These are phyloP conservation scores for Nyctalus aviator DNA, from an alignment of 2,797 vertebrate species.

Conservation along the genomic window DNA sequence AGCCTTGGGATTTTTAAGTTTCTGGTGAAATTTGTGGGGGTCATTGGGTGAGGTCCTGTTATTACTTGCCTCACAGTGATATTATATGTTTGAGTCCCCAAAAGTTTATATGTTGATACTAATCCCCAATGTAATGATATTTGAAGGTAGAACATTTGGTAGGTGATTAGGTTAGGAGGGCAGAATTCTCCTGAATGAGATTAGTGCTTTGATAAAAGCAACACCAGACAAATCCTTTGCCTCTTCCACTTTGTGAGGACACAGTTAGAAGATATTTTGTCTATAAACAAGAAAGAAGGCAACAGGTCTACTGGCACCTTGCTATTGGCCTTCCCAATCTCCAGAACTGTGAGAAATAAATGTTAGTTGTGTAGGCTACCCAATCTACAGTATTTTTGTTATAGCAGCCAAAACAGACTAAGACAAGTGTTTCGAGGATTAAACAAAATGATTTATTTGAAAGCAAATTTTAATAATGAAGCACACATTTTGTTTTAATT, in stretches of 20 bases:
- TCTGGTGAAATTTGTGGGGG: background rate
- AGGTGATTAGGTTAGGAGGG: background rate
- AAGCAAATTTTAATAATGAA: constrained; percentile 45
- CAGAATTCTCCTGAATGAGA: background rate
- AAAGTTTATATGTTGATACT: background rate
- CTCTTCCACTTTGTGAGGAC: background rate
- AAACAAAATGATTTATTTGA: constrained; percentile 43
- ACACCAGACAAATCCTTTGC: background rate
- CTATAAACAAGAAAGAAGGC: background rate
- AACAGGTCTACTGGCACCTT: background rate
- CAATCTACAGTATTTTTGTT: background rate
- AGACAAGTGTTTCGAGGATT: background rate
- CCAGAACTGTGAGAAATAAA: background rate
- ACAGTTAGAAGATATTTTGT: background rate
- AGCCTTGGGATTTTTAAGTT: background rate
- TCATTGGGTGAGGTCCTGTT: background rate
- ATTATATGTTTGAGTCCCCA: background rate
- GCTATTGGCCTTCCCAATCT: background rate
- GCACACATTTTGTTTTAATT: background rate
- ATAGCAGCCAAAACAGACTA: background rate
- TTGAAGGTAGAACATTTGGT: background rate
- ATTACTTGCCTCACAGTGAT: background rate
- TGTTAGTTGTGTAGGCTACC: background rate
- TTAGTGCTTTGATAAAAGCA: background rate
- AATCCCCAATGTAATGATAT: background rate